Evolutionary conservation across 1,140 invertebrate species (phyloP).

Genomic region (Argopecten irradians): DNA sequence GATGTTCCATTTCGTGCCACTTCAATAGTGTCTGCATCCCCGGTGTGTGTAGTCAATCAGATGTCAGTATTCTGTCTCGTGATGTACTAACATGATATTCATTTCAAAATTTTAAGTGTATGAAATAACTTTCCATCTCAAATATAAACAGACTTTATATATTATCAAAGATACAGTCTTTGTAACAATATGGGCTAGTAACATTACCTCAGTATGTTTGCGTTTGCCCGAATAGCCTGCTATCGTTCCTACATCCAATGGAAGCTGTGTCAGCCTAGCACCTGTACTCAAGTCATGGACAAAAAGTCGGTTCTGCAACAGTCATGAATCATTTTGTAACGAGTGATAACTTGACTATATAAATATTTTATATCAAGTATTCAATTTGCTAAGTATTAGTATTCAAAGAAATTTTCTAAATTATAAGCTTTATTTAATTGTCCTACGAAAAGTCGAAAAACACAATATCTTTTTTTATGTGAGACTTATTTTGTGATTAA

Average conservation of each 20-base stretch:
- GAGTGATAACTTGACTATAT: slow-evolving; percentile 70
- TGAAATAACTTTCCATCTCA: too few species aligned
- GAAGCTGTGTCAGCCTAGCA: slow-evolving; percentile 84
- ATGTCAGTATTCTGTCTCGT: too few species aligned
- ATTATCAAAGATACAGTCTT: too few species aligned
- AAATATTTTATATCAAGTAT: background rate
- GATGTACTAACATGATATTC: too few species aligned
- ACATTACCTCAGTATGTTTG: slow-evolving; percentile 85
- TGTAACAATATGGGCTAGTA: background rate
- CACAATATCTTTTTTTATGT: too few species aligned
- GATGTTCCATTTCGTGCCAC: too few species aligned
- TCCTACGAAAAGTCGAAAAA: background rate
- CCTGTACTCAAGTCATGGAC: slow-evolving; percentile 88
- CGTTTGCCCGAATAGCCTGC: slow-evolving; percentile 90
- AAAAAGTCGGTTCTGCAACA: slow-evolving; percentile 88
- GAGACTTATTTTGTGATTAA: too few species aligned
- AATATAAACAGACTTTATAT: too few species aligned
- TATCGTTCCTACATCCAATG: slow-evolving; percentile 91
- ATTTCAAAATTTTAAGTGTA: too few species aligned
- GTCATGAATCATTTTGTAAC: slow-evolving; percentile 44
- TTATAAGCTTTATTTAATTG: background rate
- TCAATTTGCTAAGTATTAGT: too few species aligned
- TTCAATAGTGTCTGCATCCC: too few species aligned
- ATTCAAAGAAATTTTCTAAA: background rate
- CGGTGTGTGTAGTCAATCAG: too few species aligned